Conservation (phyloP, 2,113 vertebrate species). For the Ondatra zibethicus region DNA sequence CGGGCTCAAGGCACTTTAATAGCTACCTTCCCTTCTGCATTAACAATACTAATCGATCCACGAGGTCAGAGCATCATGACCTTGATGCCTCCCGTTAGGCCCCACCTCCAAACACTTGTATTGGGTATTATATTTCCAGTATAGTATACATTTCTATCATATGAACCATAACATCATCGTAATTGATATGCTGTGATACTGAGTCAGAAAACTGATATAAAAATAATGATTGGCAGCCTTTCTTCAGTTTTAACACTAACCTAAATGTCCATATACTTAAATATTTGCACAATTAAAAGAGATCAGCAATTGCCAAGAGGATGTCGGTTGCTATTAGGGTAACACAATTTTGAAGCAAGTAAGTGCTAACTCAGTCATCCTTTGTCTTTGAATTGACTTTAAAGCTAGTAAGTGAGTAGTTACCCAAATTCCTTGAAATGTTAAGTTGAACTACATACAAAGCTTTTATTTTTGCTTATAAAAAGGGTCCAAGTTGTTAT, state of each 20-base stretch:
- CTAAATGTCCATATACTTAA: neutral
- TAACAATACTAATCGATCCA: neutral
- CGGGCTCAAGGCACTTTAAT: neutral
- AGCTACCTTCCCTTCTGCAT: no score
- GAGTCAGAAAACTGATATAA: neutral
- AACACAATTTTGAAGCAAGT: slow-evolving; percentile 29
- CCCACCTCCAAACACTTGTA: neutral
- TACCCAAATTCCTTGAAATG: neutral
- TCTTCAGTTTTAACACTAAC: neutral
- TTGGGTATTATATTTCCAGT: neutral
- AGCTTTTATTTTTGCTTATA: slow-evolving; percentile 37
- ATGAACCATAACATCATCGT: neutral
- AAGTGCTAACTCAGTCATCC: neutral
- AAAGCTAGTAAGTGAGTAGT: neutral
- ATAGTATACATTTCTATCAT: neutral
- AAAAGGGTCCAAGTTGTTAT: neutral
- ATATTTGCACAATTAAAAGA: neutral
- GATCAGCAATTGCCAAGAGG: neutral
- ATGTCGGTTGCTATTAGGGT: slow-evolving; percentile 22
- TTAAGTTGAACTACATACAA: neutral
- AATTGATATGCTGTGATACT: neutral
- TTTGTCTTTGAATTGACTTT: slow-evolving; percentile 21
- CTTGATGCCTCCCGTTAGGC: neutral
- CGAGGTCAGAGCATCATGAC: neutral
- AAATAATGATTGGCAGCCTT: neutral